These are phyloP conservation scores for Astyanax mexicanus DNA, from an alignment of 2,797 vertebrate genomes.

Conservation along the genomic window DNA sequence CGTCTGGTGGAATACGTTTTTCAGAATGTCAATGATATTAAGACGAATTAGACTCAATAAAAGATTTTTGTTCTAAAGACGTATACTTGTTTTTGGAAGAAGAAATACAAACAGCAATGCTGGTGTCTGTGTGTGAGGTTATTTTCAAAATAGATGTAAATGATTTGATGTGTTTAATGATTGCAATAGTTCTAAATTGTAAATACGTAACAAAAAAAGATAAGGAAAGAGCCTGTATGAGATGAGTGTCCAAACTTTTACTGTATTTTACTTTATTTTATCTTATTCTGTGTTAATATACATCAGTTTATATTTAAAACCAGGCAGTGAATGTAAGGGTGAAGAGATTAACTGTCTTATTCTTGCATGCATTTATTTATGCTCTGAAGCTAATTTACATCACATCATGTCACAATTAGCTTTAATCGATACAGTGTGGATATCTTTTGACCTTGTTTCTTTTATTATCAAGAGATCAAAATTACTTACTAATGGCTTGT, in stretches of 20 bases:
- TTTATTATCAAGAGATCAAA: too few species aligned
- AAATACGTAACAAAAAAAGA: neutral
- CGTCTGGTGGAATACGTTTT: neutral
- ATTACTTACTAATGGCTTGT: too few species aligned
- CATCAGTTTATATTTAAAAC: neutral
- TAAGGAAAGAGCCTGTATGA: neutral
- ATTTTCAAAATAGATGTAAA: neutral
- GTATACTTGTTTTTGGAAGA: neutral
- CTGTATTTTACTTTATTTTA: neutral
- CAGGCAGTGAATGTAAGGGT: neutral
- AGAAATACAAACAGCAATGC: neutral
- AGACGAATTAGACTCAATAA: too few species aligned
- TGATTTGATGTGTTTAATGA: too few species aligned
- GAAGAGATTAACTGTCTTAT: too few species aligned
- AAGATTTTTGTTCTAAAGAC: neutral
- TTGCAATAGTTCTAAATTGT: too few species aligned
- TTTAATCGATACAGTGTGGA: too few species aligned
- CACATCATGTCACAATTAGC: too few species aligned
- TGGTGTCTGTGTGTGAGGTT: neutral
- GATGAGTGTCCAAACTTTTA: neutral
- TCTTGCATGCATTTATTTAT: too few species aligned
- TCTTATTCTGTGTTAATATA: neutral
- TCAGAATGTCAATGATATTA: too few species aligned
- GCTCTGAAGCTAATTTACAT: too few species aligned
- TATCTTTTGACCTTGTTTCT: too few species aligned